Percentiles rank a stretch among this genome's conserved stretches.
These are phyloP conservation scores for Prosopocoilus inquinatus DNA, from an alignment of 2,888 invertebrate species.

Conservation along the genomic window DNA sequence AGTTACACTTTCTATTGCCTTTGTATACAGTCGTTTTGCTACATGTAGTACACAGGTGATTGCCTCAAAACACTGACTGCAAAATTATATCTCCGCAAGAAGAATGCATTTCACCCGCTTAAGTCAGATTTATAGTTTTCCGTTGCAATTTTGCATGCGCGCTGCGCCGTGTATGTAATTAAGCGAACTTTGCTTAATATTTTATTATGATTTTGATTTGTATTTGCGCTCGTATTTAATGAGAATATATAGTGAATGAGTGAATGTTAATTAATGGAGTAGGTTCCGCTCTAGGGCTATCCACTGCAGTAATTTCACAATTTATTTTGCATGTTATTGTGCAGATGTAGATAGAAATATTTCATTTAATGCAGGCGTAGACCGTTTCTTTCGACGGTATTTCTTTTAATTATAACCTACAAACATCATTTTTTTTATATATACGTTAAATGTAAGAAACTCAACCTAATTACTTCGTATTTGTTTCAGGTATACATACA, in stretches of 20 bases:
- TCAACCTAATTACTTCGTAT: no score
- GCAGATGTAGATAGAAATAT: neutral
- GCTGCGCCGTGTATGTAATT: neutral
- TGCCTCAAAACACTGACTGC: no score
- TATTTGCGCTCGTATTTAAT: slow-evolving; percentile 1
- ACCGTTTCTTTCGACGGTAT: no score
- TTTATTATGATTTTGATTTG: slow-evolving; percentile 9
- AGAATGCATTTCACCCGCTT: no score
- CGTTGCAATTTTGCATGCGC: neutral
- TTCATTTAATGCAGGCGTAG: neutral
- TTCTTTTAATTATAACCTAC: no score
- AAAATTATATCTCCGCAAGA: no score
- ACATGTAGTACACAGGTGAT: no score
- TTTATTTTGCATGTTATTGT: slow-evolving; percentile 17
- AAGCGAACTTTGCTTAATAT: neutral
- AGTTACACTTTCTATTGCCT: no score
- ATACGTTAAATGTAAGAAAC: no score
- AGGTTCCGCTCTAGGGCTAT: slow-evolving; percentile 16
- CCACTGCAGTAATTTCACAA: slow-evolving; percentile 10
- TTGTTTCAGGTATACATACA: no score
- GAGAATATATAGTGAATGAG: slow-evolving; percentile 2
- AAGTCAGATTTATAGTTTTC: slow-evolving; percentile 2
- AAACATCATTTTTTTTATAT: no score
- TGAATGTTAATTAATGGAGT: slow-evolving; percentile 11
- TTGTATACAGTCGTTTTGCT: no score